Base-by-base conservation (phyloP, 2,888 invertebrate species). In the Cataglyphis rosenhaueri region DNA sequence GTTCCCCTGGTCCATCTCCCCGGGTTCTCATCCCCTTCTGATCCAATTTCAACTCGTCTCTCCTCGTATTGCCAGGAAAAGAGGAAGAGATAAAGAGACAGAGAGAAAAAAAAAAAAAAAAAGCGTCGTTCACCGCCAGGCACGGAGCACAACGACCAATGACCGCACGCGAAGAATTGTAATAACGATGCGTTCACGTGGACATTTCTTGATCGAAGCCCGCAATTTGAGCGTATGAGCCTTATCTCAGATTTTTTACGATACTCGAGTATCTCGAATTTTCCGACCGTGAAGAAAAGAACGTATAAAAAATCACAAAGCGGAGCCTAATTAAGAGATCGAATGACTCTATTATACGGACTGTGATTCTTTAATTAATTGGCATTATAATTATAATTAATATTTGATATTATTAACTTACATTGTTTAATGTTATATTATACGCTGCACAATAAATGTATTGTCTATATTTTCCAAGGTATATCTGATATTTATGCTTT, bases 31-130 rank as follows among this genome's bases (percentile, higher is more conserved):
- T 21, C n/a, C n/a, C 32, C 5, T 25, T 18, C 52, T 38, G 44
- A 61, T 79, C 78, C 78, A 79, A 76, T 78, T 78, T 78, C 66
- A 78, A n/a, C 65, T 61, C 52, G 48, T 66, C 78, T 66, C 82
- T 78, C 21, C 41, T 68, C 70, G 29, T 57, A 29, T 70, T 62
- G 25, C 41, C 41, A n/a, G 35, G 35, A 35, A 41, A n/a, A 48
- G n/a, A n/a, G 6, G 48, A 25, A 18, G 52, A 12, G 12, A 76
- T n/a, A 38, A 15, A 62, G 21, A 55, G n/a, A n/a, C 4, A 44
- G 25, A 29, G 25, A 61, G 41, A 59, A 3, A 21, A 21, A 21
- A 21, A 59, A 5, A 12, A 25, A 57, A 9, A 15, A 32, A 15
- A 35, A 48, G 10, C 25, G 59, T 25, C 21, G n/a, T 4, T 73